Percentiles rank a stretch among this genome's conserved stretches.
These are phyloP conservation scores for Branchipolynoe longqiensis DNA, from an alignment of 2,888 invertebrate species.

Conservation along the genomic window DNA sequence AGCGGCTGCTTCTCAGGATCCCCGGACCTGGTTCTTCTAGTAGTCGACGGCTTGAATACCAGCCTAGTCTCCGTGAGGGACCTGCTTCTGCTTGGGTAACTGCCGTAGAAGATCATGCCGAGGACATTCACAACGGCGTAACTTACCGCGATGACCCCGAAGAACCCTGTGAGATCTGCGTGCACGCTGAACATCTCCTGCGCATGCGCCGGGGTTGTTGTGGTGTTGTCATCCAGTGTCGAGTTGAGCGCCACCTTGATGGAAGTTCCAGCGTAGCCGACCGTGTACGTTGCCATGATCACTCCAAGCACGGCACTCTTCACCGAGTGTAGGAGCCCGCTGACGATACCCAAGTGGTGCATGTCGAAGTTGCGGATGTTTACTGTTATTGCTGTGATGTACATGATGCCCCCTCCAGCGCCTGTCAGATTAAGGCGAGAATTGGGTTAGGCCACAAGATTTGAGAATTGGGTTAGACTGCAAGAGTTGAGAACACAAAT, in stretches of 20 bases:
- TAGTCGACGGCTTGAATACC: not conserved
- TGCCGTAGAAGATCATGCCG: slow-evolving; percentile 7
- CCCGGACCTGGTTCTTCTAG: not conserved
- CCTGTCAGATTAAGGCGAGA: not conserved
- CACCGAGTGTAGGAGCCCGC: slow-evolving; percentile 51
- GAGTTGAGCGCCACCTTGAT: not conserved
- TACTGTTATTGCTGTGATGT: slow-evolving; percentile 46
- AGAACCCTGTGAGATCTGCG: slow-evolving; percentile 4
- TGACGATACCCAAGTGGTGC: slow-evolving; percentile 37
- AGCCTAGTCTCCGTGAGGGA: too few species aligned
- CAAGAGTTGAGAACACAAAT: too few species aligned
- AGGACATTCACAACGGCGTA: slow-evolving; percentile 5
- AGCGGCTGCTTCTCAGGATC: not conserved
- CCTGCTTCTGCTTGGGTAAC: not conserved
- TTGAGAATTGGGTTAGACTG: too few species aligned
- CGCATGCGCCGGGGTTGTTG: not conserved
- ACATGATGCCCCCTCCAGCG: slow-evolving; percentile 55
- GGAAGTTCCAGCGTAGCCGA: not conserved
- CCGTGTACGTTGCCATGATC: slow-evolving; percentile 28
- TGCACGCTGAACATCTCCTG: not conserved
- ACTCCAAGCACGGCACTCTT: slow-evolving; percentile 38
- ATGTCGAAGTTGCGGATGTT: slow-evolving; percentile 33
- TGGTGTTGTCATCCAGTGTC: not conserved
- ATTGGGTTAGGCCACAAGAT: too few species aligned
- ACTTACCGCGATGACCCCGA: not conserved